A percentile compares a stretch with the other conserved stretches of the same genome.
Evolutionary conservation across 2,113 vertebrate genomes (phyloP).

Genomic region (Tricholaema leucomelas): DNA sequence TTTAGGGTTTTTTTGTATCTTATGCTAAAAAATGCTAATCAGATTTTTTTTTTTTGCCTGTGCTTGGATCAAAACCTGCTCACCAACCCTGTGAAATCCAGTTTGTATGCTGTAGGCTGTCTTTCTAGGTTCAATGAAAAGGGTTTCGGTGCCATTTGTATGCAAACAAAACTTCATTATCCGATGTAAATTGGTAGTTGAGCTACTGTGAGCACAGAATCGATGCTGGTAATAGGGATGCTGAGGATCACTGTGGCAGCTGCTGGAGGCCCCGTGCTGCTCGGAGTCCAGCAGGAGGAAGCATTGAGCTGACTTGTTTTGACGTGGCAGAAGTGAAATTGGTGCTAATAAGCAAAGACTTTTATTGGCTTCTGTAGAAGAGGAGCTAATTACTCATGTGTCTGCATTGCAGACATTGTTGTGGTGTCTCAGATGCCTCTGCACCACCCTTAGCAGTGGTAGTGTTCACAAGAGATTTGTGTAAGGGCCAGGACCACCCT

Average conservation of each 20-base stretch:
- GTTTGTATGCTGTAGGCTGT: not conserved
- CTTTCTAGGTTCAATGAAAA: not conserved
- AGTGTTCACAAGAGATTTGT: not conserved
- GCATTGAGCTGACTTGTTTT: not conserved
- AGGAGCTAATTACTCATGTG: not conserved
- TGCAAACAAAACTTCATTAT: not conserved
- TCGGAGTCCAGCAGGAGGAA: not conserved
- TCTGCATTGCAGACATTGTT: not conserved
- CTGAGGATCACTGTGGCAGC: not conserved
- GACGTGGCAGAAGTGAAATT: not conserved
- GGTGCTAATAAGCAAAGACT: not conserved
- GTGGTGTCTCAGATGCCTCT: not conserved
- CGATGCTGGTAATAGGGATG: accelerated
- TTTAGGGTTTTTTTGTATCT: not conserved
- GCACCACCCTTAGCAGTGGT: not conserved
- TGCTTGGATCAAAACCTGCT: not conserved
- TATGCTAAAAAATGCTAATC: not conserved
- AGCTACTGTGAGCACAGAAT: not conserved
- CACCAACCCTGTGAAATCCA: not conserved
- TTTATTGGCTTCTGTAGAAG: not conserved
- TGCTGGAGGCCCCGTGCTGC: not conserved
- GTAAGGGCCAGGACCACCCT: not conserved
- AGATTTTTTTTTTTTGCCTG: not conserved
- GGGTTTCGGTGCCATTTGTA: not conserved
- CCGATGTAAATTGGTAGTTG: not conserved